Base-by-base conservation (phyloP, 2,113 vertebrate genomes). In the Asarcornis scutulata region DNA sequence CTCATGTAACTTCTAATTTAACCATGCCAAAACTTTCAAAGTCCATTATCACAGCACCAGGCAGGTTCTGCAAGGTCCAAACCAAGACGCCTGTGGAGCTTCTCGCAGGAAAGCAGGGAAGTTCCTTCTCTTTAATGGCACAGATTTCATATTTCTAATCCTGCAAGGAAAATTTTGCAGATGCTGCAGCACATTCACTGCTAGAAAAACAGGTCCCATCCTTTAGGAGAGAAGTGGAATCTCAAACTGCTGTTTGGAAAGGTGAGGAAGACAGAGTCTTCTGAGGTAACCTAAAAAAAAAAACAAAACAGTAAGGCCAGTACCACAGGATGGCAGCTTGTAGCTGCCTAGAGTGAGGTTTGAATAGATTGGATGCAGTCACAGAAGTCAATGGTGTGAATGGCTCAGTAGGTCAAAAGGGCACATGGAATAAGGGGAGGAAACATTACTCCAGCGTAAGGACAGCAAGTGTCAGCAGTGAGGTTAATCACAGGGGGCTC, bases 41-140 rank as follows among this genome's bases (percentile, higher is more conserved):
- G 66, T 73, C 83, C 77, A 73, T 94, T 94, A 94, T 91, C 86
- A 88, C 84, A 84, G 83, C 78, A 50, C n/a, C 77, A 63, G 44
- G 29, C 66, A 72, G 60, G 34, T 55, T 42, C 76, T 86, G 48
- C 46, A 88, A 68, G 50, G 27, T 29, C 66, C 74, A 86, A 59
- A 46, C n/a, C 62, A 66, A 81, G 55, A 31, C 7, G 76, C 13
- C 4, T 64, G 14, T 25, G 32, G 29, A 26, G 48, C 62, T 80
- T 60, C 44, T 79, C 44, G 11, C 44, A 40, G 26, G 26, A 63
- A 91, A 56, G 59, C 71, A 58, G 25, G 11, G 17, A 78, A 86
- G 58, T 48, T 44, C 58, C 25, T 84, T 66, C 5, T 81, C 93
- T 46, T 75, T 7, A 62, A 29, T 26, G 23, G 46, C 18, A 53